phyloP scores from a whole-genome alignment of 2,797 vertebrate species.

The Coreius guichenoti region DNA sequence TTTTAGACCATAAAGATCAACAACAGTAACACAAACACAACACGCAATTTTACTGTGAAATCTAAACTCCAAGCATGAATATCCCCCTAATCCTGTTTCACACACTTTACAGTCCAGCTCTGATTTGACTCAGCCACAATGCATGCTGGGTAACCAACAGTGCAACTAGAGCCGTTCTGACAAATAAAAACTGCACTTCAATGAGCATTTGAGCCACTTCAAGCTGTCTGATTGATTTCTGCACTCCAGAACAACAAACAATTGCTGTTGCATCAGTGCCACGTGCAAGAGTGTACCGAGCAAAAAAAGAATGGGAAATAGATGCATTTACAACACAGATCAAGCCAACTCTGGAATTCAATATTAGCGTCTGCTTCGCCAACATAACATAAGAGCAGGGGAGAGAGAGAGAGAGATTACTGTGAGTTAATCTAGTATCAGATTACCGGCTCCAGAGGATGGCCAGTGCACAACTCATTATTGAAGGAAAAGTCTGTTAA shows the following conservation, averaged over 20 bases:
- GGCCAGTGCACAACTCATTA: slow-evolving; percentile 70
- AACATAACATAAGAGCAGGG: slow-evolving; percentile 34
- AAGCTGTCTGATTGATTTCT: neutral
- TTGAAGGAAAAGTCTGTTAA: slow-evolving; percentile 72
- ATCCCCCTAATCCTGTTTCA: neutral
- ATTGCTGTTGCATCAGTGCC: neutral
- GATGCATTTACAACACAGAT: neutral
- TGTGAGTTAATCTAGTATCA: slow-evolving; percentile 74
- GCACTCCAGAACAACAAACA: neutral
- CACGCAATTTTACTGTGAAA: neutral
- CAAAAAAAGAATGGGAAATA: neutral
- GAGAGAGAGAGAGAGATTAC: slow-evolving; percentile 58
- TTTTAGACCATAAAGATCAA: neutral
- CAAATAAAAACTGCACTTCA: neutral
- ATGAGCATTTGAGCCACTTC: neutral
- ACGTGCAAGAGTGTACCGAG: neutral
- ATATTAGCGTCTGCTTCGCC: neutral
- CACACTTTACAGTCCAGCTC: neutral
- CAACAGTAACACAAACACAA: neutral
- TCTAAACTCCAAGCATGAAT: neutral
- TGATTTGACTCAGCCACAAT: neutral
- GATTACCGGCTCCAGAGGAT: slow-evolving; percentile 67
- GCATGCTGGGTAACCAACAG: neutral
- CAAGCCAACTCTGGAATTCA: neutral
- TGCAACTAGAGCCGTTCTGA: neutral